phyloP scores from a whole-genome alignment of 2,113 vertebrate species.

The Corythoichthys haematopterus region DNA sequence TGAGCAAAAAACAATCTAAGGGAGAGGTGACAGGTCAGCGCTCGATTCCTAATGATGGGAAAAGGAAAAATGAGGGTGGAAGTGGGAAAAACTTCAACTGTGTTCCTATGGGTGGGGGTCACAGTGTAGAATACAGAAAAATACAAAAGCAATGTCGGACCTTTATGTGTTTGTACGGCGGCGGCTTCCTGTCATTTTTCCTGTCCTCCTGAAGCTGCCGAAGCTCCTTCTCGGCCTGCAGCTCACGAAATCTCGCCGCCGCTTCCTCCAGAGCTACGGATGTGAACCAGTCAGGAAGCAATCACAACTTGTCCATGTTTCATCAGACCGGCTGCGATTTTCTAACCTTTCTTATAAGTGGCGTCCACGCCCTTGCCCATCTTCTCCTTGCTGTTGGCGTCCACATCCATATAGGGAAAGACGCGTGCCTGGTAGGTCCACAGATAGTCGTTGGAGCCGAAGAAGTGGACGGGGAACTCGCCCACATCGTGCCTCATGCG shows the following conservation, averaged over 20 bases:
- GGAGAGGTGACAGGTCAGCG: too few species aligned
- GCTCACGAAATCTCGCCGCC: conserved; percentile 86
- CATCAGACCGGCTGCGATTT: neutral
- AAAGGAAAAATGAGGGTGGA: too few species aligned
- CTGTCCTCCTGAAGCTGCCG: conserved; percentile 93
- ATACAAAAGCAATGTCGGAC: conserved; percentile 20
- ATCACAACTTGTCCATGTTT: neutral
- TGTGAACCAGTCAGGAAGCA: neutral
- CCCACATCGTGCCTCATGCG: conserved; percentile 94
- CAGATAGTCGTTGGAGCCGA: conserved; percentile 95
- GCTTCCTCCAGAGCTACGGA: conserved; percentile 89
- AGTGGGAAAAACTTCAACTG: too few species aligned
- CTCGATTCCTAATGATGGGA: too few species aligned
- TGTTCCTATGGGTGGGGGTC: too few species aligned
- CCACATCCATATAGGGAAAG: conserved; percentile 98
- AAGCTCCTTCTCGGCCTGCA: conserved; percentile 93
- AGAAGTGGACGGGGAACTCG: conserved; percentile 97
- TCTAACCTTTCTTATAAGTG: conserved; percentile 90
- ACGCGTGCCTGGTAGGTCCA: conserved; percentile 98
- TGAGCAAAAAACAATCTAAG: too few species aligned
- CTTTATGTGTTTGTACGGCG: conserved; percentile 92
- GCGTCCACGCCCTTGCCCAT: conserved; percentile 95
- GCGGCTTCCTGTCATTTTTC: conserved; percentile 94
- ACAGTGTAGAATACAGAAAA: neutral
- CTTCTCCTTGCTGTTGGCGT: conserved; percentile 95